Conservation (phyloP, 2,113 vertebrate genomes). For the Phalacrocorax carbo region DNA sequence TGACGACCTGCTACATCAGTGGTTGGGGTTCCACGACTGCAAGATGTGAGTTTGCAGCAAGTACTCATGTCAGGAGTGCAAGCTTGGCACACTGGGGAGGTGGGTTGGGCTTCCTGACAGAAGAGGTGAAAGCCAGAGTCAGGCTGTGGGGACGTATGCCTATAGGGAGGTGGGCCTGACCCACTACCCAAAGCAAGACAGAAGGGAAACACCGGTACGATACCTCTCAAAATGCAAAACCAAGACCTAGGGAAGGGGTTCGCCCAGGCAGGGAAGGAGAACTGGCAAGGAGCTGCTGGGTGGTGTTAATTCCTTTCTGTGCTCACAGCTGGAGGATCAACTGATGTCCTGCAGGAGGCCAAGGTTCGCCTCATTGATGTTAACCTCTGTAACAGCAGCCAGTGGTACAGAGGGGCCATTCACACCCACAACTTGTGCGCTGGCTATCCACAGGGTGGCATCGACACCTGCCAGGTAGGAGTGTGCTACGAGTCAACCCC, state of each 20-base stretch:
- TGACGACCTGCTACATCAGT: conserved; percentile 10
- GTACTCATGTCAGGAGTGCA: background rate
- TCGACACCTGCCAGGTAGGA: too few species aligned
- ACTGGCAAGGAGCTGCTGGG: fast-evolving
- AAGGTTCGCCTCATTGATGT: background rate
- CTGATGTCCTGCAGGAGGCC: background rate
- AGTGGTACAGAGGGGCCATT: background rate
- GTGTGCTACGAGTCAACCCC: background rate
- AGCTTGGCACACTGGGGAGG: background rate
- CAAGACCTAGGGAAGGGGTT: background rate
- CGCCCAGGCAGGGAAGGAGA: background rate
- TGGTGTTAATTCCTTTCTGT: background rate
- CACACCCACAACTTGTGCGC: background rate
- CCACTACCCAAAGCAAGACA: background rate
- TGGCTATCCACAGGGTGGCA: too few species aligned
- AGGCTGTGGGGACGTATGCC: fast-evolving
- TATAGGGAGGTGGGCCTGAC: background rate
- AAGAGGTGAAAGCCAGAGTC: background rate
- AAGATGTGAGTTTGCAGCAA: background rate
- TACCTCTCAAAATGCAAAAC: background rate
- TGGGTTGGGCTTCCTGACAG: background rate
- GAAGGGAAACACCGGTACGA: too few species aligned
- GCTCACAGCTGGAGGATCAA: background rate
- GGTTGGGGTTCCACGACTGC: conserved; percentile 12
- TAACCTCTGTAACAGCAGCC: background rate